Conservation (phyloP, 2,113 vertebrate species). For the Chamaea fasciata region DNA sequence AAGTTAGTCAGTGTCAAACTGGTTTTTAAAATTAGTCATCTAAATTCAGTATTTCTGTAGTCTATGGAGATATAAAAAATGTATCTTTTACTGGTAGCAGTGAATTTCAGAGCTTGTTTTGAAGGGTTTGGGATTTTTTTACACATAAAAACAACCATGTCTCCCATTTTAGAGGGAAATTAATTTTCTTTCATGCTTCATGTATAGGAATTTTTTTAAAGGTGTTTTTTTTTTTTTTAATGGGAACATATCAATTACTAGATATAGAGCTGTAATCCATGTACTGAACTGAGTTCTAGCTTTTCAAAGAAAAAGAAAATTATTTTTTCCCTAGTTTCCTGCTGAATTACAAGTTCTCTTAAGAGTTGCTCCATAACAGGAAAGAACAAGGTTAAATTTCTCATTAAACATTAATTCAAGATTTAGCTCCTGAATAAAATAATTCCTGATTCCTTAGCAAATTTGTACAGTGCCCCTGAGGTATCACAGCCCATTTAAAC, state of each 20-base stretch:
- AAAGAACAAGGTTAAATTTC: constrained; percentile 28
- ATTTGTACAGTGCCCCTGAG: not conserved
- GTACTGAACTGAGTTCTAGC: not conserved
- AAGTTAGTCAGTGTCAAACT: not conserved
- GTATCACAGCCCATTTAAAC: not conserved
- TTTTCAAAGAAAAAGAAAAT: not conserved
- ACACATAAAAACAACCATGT: not conserved
- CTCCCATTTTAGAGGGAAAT: not conserved
- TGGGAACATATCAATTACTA: not conserved
- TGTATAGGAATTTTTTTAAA: not conserved
- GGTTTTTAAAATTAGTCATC: constrained; percentile 24
- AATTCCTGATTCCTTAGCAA: not conserved
- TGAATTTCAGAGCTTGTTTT: constrained; percentile 14
- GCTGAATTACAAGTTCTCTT: not conserved
- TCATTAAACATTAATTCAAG: constrained; percentile 32
- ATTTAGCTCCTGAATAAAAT: constrained; percentile 24
- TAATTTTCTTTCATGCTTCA: not conserved
- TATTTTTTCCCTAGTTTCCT: not conserved
- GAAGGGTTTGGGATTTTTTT: fast-evolving
- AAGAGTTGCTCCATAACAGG: not conserved
- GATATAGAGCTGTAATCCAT: not conserved
- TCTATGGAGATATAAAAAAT: not conserved
- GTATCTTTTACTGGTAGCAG: not conserved
- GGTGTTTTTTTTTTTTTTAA: not conserved
- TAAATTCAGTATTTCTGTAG: not conserved